These are phyloP conservation scores for Sarcophaga carnaria DNA, from an alignment of 2,888 invertebrate genomes.

Conservation along the genomic window DNA sequence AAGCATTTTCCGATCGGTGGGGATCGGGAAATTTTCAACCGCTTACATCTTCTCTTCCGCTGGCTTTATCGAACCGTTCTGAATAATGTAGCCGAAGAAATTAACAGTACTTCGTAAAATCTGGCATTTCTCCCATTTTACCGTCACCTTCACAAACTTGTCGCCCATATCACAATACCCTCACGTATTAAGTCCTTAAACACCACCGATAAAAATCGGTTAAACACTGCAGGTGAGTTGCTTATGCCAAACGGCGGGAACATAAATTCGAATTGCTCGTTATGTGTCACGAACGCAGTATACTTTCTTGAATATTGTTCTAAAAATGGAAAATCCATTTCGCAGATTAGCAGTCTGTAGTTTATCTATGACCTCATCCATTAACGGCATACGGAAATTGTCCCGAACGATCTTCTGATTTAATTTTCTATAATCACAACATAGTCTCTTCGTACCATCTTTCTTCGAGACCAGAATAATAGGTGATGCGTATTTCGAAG, in stretches of 20 bases:
- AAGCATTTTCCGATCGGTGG: constrained; percentile 33
- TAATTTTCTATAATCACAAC: too few relatives aligned
- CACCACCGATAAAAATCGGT: not conserved
- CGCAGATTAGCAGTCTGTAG: too few relatives aligned
- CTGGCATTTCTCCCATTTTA: constrained; percentile 62
- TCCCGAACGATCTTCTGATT: too few relatives aligned
- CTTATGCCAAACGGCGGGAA: constrained; percentile 56
- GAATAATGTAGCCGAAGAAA: constrained; percentile 51
- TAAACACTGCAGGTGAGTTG: constrained; percentile 20
- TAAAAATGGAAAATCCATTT: too few relatives aligned
- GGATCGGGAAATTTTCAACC: constrained; percentile 55
- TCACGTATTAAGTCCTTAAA: not conserved
- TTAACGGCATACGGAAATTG: too few relatives aligned
- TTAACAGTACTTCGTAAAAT: constrained; percentile 43
- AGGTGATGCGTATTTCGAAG: too few relatives aligned
- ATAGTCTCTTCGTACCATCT: too few relatives aligned
- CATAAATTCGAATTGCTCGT: constrained; percentile 55
- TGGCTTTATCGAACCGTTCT: constrained; percentile 54
- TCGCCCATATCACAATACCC: constrained; percentile 25
- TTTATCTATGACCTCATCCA: too few relatives aligned
- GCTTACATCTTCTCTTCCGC: constrained; percentile 44
- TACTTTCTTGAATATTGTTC: too few relatives aligned
- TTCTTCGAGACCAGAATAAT: too few relatives aligned
- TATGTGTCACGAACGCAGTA: too few relatives aligned
- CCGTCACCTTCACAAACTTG: constrained; percentile 19